These are phyloP conservation scores for Platichthys flesus DNA, from an alignment of 2,113 vertebrate species.

Conservation along the genomic window DNA sequence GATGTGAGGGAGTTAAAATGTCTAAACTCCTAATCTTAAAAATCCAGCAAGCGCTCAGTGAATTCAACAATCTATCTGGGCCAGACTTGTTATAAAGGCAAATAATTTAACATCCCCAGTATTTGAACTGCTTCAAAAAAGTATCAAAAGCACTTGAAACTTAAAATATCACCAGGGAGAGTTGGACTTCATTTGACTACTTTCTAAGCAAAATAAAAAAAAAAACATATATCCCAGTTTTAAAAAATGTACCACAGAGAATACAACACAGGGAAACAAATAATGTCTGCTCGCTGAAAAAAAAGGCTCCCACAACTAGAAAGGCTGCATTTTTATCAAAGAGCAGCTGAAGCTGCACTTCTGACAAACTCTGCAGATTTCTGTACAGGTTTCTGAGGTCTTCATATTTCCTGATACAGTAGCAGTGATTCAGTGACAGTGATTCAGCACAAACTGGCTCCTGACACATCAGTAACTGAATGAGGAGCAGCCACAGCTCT, in stretches of 20 bases:
- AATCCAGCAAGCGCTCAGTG: no score
- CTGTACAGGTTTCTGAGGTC: slow-evolving; percentile 3
- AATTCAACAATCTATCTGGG: no score
- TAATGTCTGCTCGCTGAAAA: neutral
- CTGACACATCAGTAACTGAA: slow-evolving; percentile 43
- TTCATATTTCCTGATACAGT: slow-evolving; percentile 39
- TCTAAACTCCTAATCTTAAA: neutral
- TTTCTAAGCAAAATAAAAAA: neutral
- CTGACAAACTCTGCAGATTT: slow-evolving; percentile 27
- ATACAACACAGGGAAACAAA: slow-evolving; percentile 9
- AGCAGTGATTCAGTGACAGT: slow-evolving; percentile 53
- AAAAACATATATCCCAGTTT: neutral
- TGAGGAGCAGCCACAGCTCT: slow-evolving; percentile 10
- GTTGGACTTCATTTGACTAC: neutral
- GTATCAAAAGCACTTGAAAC: neutral
- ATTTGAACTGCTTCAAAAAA: neutral
- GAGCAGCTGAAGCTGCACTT: slow-evolving; percentile 21
- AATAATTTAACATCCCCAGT: no score
- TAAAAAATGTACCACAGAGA: neutral
- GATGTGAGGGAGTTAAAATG: neutral
- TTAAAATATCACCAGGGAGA: neutral
- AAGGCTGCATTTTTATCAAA: slow-evolving; percentile 35
- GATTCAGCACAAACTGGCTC: slow-evolving; percentile 56
- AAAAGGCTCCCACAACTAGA: slow-evolving; percentile 31
- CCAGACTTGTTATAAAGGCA: no score